Base-by-base conservation (phyloP, 2,797 vertebrate species). In the Hirundo rustica region DNA sequence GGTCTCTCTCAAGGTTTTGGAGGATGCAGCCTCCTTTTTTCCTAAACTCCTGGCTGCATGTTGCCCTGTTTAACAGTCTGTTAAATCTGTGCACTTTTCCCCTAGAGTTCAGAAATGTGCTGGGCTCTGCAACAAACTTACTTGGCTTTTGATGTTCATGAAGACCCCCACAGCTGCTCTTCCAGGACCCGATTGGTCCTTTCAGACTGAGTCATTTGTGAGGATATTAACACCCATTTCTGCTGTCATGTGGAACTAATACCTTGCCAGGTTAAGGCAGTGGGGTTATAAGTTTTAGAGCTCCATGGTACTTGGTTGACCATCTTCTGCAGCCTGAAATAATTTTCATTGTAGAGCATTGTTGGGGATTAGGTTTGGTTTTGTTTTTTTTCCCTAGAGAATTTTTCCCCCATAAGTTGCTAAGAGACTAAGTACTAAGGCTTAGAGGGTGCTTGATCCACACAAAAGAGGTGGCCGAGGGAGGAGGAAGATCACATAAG, bases 41-140 rank as follows among this genome's bases (percentile, higher is more conserved):
- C 27, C 38, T 32, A 11, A 62, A 17, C 38, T 82, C 17, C 13
- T 0, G 5, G 30, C 18, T 0, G 1, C 25, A 4, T 36, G 26
- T 45, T 48, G 42, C 53, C 11, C 14, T 67, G n/a, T n/a, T n/a
- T n/a, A n/a, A n/a, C n/a, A 45, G 13, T 36, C 20, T 36, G 1
- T 23, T 47, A 29, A 55, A 27, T 29, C 29, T 40, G 16, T 2
- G 2, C 9, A 12, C 58, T 47, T 47, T 27, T 18, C 16, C n/a
- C 10, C 29, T 47, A 1, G 9, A 48, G 34, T 54, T 64, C 20
- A 25, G 29, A 48, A 73, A 16, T 20, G 20, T 65, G 60, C 34
- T 48, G 16, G 13, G 13, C 34, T 27, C 29, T 47, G 25, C 44
- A 58, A 9, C 25, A 23, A 58, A 23, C 36, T 22, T 68, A 12